Conservation (phyloP, 2,797 vertebrate genomes). For the Galaxias olidus region DNA sequence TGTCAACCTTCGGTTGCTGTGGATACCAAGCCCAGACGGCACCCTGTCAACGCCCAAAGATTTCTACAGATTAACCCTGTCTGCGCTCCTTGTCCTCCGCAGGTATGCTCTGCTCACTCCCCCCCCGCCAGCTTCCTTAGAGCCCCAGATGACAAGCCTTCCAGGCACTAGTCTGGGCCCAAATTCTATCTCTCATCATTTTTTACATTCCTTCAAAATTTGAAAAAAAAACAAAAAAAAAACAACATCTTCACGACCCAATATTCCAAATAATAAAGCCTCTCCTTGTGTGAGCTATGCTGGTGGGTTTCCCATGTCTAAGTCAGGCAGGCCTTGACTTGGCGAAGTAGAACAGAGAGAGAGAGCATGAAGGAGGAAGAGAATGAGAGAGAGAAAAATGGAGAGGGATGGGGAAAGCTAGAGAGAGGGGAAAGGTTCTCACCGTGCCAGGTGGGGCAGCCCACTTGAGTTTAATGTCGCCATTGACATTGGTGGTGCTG, state of each 20-base stretch:
- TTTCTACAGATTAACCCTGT: constrained; percentile 76
- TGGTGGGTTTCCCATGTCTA: no score
- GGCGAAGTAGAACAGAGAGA: background rate
- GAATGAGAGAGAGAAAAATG: background rate
- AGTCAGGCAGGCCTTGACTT: no score
- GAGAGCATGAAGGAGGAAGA: no score
- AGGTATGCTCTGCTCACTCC: constrained; percentile 21
- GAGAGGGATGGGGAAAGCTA: constrained; percentile 10
- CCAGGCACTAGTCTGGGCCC: no score
- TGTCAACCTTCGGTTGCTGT: constrained; percentile 78
- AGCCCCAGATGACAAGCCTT: background rate
- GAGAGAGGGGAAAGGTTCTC: constrained; percentile 55
- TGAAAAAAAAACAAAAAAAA: no score
- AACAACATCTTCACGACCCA: no score
- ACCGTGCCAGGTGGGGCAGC: constrained; percentile 77
- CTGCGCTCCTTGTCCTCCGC: constrained; percentile 60
- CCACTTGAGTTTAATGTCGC: constrained; percentile 83
- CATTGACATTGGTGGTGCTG: constrained; percentile 86
- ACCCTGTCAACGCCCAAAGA: constrained; percentile 79
- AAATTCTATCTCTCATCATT: no score
- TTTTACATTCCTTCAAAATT: no score
- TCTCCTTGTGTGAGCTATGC: no score
- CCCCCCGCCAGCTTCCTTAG: background rate
- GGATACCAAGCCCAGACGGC: constrained; percentile 73
- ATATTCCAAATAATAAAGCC: no score